Conservation (phyloP, 2,113 vertebrate genomes). For the Phalacrocorax aristotelis region DNA sequence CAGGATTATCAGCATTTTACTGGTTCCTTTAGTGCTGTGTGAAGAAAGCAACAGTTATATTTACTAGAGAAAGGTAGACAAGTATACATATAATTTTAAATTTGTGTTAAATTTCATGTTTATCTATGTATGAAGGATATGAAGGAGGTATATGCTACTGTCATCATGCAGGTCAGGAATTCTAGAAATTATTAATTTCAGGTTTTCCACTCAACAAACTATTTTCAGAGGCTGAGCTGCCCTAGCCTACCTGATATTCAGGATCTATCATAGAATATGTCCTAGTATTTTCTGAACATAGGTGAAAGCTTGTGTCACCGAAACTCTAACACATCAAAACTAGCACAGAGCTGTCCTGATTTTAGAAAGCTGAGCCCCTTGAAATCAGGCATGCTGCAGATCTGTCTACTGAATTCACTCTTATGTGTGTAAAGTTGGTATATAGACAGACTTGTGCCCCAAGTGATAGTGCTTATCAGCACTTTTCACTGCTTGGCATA, state of each 20-base stretch:
- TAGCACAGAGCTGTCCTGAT: neutral
- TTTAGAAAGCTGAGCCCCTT: neutral
- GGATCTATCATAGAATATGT: neutral
- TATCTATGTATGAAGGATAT: neutral
- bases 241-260: neutral
- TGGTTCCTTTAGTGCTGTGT: neutral
- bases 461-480: neutral
- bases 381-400: neutral
- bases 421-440: neutral
- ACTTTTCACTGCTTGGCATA: neutral
- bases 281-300: neutral
- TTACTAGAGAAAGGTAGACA: neutral
- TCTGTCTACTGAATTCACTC: neutral
- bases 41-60: neutral
- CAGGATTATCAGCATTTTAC: neutral
- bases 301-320: neutral
- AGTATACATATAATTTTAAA: neutral
- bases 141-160: neutral
- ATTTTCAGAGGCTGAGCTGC: neutral
- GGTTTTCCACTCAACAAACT: neutral
- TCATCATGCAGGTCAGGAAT: neutral
- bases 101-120: neutral
- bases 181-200: neutral
- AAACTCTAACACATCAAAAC: neutral
- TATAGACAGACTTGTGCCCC: neutral